A percentile compares a stretch with the other conserved stretches of the same genome.
phyloP scores from a whole-genome alignment of 1,140 invertebrate genomes.

The Hyles euphorbiae region DNA sequence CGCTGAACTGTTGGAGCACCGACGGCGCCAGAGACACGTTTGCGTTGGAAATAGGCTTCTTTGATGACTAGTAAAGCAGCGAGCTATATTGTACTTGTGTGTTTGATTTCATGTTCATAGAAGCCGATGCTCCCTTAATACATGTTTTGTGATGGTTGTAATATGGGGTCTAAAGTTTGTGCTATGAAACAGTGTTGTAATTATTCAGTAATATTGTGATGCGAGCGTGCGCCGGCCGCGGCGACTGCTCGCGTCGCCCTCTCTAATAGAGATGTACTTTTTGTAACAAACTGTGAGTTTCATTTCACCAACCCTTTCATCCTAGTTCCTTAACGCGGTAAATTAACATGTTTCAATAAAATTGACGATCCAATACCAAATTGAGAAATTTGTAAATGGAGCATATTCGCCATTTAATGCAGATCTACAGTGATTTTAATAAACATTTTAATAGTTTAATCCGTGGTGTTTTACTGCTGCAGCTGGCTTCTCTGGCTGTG shows the following conservation, averaged over 20 bases:
- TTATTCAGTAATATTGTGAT: constrained; percentile 27
- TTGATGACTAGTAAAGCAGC: too few species aligned
- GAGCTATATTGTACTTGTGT: too few species aligned
- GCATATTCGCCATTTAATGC: not conserved
- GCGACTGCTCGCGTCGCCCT: constrained; percentile 23
- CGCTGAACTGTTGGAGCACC: too few species aligned
- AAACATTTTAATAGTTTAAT: too few species aligned
- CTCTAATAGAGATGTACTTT: constrained; percentile 66
- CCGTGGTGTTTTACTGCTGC: too few species aligned
- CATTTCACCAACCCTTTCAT: constrained; percentile 27
- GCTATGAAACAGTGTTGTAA: constrained; percentile 11
- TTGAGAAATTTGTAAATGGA: constrained; percentile 1
- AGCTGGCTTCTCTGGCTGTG: too few species aligned
- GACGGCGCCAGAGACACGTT: too few species aligned
- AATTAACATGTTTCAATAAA: too few species aligned
- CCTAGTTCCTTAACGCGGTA: not conserved
- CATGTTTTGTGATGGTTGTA: not conserved
- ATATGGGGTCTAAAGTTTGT: constrained; percentile 29
- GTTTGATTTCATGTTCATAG: not conserved
- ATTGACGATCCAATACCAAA: not conserved
- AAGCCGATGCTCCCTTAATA: not conserved
- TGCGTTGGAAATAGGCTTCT: too few species aligned
- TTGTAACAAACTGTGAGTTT: constrained; percentile 52
- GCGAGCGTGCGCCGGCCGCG: constrained; percentile 13
- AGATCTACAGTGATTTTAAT: not conserved